phyloP scores from a whole-genome alignment of 2,797 vertebrate species.

The Enteromius radiatus region DNA sequence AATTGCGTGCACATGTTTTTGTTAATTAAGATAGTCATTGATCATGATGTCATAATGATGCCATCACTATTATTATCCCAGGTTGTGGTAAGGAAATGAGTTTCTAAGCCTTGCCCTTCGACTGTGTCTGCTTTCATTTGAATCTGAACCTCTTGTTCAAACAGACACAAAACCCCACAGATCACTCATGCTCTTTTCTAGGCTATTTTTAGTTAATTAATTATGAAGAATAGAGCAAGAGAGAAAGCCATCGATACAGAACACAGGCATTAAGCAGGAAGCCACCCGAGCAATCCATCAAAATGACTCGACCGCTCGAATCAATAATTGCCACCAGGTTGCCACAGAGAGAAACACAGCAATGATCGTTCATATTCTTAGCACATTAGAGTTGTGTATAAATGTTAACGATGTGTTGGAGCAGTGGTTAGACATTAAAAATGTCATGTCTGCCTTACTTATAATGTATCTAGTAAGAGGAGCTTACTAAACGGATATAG shows the following conservation, averaged over 20 bases:
- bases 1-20: not conserved
- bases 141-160: conserved; percentile 13
- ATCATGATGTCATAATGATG: not conserved
- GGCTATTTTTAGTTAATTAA: conserved; percentile 78
- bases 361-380: conserved; percentile 48
- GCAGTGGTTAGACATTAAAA: not conserved
- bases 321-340: conserved; percentile 74
- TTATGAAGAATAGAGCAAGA: conserved; percentile 72
- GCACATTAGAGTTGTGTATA: conserved; percentile 31
- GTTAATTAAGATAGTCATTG: not conserved
- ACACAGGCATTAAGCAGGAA: conserved; percentile 56
- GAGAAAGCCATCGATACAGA: conserved; percentile 71
- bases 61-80: not conserved
- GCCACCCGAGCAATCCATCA: conserved; percentile 78
- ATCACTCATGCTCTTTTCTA: conserved; percentile 65
- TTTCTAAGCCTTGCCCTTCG: not conserved
- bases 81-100: not conserved
- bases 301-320: conserved; percentile 74
- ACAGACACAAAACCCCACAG: conserved; percentile 61
- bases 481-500: not conserved
- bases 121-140: conserved; percentile 22
- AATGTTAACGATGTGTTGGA: conserved; percentile 8
- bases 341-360: conserved; percentile 60
- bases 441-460: conserved; percentile 14
- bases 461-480: not conserved